Base-by-base conservation (phyloP, 2,113 vertebrate genomes). In the Phalacrocorax brasilianus region DNA sequence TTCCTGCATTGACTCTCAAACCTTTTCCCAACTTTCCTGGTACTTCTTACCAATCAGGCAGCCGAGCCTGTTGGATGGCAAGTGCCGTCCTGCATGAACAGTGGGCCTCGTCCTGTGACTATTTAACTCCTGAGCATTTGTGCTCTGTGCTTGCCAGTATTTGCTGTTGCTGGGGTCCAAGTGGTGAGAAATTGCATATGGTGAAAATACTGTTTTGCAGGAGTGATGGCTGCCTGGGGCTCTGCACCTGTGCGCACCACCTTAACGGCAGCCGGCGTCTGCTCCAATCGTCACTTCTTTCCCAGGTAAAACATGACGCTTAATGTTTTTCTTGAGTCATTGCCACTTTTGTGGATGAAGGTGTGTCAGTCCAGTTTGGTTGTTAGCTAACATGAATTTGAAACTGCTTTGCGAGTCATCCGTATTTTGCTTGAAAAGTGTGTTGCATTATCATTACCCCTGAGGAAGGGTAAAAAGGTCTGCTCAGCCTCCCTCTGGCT, bases 201-300 rank as follows among this genome's bases (percentile, higher is more conserved):
- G 17, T 91, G 70, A 66, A 82, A 93, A 76, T 8, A 12, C 0
- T 0, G 2, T 52, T 89, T 62, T 70, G 53, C 24, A 71, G 63
- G 32, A 88, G 17, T 8, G 19, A 8, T 52, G 49, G 10, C 50
- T 47, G 47, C 74, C 67, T 47, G n/a, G 32, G 18, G 27, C 49
- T 87, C 67, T 85, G n/a, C 50, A 53, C 5, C 75, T 50, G 7
- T 16, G 22, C 0, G 28, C 30, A 44, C 3, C 53, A n/a, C 40
- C 8, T 0, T 19, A n/a, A 50, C 0, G 3, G 72, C 9, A 24
- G 9, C 20, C 0, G 0, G 42, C 18, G 8, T 58, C 45, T 66
- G 50, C 38, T 86, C 38, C 14, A 0, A 40, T 24, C 33, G 26
- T 71, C 38, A 18, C 28, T 44, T 63, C 56, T 79, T 80, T 11